Conservation (phyloP, 2,888 invertebrate genomes). For the Diadegma fenestrale region DNA sequence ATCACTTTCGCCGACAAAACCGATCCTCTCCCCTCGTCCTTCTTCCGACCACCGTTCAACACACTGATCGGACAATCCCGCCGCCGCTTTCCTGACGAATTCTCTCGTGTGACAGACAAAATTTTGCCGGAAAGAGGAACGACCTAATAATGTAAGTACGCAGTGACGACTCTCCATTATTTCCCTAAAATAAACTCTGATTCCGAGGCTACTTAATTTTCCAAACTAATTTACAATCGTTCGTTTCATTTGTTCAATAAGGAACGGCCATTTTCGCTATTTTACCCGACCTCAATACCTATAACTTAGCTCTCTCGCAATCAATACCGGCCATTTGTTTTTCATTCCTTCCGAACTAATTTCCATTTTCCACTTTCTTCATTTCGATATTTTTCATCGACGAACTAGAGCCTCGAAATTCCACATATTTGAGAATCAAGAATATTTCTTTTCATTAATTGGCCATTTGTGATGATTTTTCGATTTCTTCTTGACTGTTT, state of each 20-base stretch:
- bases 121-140: conserved; percentile 36
- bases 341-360: conserved; percentile 4
- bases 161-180: conserved; percentile 7
- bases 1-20: conserved; percentile 38
- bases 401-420: background rate
- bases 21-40: background rate
- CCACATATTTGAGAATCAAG: background rate
- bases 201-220: background rate
- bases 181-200: background rate
- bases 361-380: background rate
- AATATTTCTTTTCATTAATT: background rate
- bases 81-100: conserved; percentile 32
- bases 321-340: conserved; percentile 65
- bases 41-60: conserved; percentile 5
- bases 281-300: conserved; percentile 26
- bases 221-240: conserved; percentile 1
- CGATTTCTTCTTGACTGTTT: background rate
- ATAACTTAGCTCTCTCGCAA: conserved; percentile 49
- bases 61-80: conserved; percentile 29
- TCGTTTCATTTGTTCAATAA: conserved; percentile 46
- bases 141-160: conserved; percentile 65
- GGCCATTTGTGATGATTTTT: background rate
- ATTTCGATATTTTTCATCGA: background rate
- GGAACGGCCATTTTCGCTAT: conserved; percentile 66
- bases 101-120: conserved; percentile 28